These are phyloP conservation scores for Pelosia muscerda DNA, from an alignment of 2,888 invertebrate genomes.

Conservation along the genomic window DNA sequence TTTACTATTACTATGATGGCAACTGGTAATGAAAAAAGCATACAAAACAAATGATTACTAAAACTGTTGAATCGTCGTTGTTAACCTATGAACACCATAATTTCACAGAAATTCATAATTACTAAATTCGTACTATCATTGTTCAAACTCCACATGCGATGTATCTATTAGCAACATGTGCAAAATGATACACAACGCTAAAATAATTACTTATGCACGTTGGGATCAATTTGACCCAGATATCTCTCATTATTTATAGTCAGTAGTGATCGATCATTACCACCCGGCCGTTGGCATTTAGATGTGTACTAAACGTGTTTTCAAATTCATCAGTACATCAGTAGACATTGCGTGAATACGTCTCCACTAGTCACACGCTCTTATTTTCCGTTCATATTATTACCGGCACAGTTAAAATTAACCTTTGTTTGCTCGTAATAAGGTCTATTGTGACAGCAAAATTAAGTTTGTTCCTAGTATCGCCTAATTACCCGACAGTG, in stretches of 20 bases:
- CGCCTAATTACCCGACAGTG: conserved; percentile 76
- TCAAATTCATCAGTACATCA: conserved; percentile 64
- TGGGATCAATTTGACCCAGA: conserved; percentile 52
- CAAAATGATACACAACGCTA: conserved; percentile 32
- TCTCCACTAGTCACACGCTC: conserved; percentile 68
- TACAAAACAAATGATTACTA: background rate
- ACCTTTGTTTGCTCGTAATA: conserved; percentile 30
- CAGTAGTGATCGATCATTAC: conserved; percentile 64
- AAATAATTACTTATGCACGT: conserved; percentile 36
- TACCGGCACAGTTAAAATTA: conserved; percentile 9
- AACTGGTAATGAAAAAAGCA: background rate
- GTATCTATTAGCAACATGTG: conserved; percentile 32
- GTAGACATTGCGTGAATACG: conserved; percentile 76
- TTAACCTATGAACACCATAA: background rate
- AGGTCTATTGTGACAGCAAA: conserved; percentile 43
- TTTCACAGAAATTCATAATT: background rate
- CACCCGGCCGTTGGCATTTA: conserved; percentile 72
- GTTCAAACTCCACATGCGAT: conserved; percentile 25
- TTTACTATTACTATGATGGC: background rate
- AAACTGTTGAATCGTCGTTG: background rate
- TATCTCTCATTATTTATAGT: conserved; percentile 54
- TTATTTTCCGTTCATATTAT: conserved; percentile 42
- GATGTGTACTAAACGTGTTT: conserved; percentile 61
- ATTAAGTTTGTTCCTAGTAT: conserved; percentile 50
- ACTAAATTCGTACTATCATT: background rate